Evolutionary conservation across 2,797 vertebrate genomes (phyloP), one percentile per base, ranked within the genome.

Genomic region (Thripadectes ignobilis): DNA sequence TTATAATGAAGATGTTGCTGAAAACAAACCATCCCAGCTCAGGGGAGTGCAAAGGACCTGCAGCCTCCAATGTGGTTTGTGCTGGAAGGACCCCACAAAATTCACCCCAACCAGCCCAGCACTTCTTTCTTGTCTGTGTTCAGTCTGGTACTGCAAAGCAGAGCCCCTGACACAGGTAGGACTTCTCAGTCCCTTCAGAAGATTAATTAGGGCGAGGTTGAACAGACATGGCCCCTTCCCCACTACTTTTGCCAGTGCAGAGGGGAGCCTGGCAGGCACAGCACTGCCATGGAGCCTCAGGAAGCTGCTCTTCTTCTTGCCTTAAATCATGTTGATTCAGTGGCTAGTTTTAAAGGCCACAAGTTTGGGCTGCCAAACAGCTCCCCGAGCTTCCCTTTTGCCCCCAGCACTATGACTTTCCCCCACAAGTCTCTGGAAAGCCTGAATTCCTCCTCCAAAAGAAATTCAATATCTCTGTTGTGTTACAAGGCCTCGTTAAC

Each of bases 401-500:
- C 77, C 73, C 76, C 84, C 79, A 59, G 59, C 48, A 17, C 51
- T 78, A 8, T 51, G 80, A 89, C 49, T 92, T 92, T 71, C 49
- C 18, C 30, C 43, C 59, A 65, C 52, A 54, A 16, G 6, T 94
- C 59, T 86, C 77, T 67, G 67, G 20, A 69, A 92, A 78, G 69
- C 29, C 79, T 32, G 74, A 92, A 59, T 88, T 85, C 36, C 34
- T 66, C 74, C 74, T 91, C 74, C 54, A 26, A 77, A 68, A 72
- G 93, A 85, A 95, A 87, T 90, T 79, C 74, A 77, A 20, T 80
- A 85, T 85, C 38, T 30, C 67, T 63, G 55, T 84, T 81, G 72
- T 52, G 65, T 85, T 94, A 63, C 65, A 79, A 62, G 75, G 63
- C 68, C 65, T 92, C 77, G 87, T 97, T 95, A 97, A 85, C 72